Percentiles rank a stretch among this genome's conserved stretches.
Evolutionary conservation across 1,140 invertebrate species (phyloP).

Genomic region (Drosophila lacertosa): DNA sequence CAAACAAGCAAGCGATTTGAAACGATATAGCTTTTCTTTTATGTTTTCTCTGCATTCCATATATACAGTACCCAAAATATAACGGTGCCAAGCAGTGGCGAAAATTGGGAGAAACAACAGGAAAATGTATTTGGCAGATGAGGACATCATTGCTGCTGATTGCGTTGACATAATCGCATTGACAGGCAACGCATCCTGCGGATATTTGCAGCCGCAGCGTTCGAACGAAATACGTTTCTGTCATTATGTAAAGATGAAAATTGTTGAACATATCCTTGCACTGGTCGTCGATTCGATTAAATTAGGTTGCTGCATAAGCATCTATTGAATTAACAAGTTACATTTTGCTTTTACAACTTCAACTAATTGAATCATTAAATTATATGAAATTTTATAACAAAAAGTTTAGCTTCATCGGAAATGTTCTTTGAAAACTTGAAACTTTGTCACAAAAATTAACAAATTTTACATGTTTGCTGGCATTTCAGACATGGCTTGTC

Average conservation of each 20-base stretch:
- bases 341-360: conserved; percentile 2
- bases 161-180: conserved; percentile 75
- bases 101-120: conserved; percentile 52
- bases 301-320: neutral
- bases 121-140: conserved; percentile 54
- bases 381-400: too few species aligned
- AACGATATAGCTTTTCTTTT: conserved; percentile 45
- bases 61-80: neutral
- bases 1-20: conserved; percentile 64
- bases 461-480: too few species aligned
- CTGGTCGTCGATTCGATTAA: neutral
- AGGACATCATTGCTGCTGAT: conserved; percentile 50
- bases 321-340: neutral
- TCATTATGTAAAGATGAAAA: neutral
- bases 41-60: neutral
- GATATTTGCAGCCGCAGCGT: conserved; percentile 55
- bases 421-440: neutral
- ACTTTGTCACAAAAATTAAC: neutral
- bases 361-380: conserved; percentile 1
- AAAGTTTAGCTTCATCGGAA: neutral
- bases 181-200: conserved; percentile 70
- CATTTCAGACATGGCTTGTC: too few species aligned
- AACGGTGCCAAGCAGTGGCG: neutral
- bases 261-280: conserved; percentile 1
- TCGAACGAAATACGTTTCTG: neutral